These are phyloP conservation scores for Cephonodes hylas DNA, from an alignment of 2,888 invertebrate species.

Conservation along the genomic window DNA sequence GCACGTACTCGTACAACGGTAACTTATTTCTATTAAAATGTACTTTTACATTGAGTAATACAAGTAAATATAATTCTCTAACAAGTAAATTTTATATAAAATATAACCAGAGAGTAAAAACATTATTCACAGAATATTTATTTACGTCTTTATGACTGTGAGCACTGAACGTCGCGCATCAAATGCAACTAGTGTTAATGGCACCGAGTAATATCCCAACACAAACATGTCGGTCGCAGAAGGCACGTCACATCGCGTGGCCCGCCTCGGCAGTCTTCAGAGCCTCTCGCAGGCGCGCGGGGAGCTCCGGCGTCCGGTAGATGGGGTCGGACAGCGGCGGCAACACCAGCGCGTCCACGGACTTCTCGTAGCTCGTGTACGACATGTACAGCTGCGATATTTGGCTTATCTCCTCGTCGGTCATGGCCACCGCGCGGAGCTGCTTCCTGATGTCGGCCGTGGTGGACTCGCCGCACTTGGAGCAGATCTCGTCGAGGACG, in stretches of 20 bases:
- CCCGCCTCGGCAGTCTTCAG: slow-evolving; percentile 56
- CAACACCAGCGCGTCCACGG: slow-evolving; percentile 53
- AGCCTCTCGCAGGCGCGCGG: slow-evolving; percentile 52
- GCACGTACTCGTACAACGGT: slow-evolving; percentile 35
- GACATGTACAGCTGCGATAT: slow-evolving; percentile 65
- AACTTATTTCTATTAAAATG: slow-evolving; percentile 15
- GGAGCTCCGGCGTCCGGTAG: slow-evolving; percentile 63
- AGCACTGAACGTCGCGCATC: slow-evolving; percentile 18
- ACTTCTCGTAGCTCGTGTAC: slow-evolving; percentile 60
- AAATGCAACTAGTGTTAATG: slow-evolving; percentile 41
- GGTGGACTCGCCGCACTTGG: slow-evolving; percentile 63
- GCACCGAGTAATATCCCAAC: slow-evolving; percentile 49
- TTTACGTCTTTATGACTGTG: neutral
- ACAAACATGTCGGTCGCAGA: slow-evolving; percentile 25
- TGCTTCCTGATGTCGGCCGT: slow-evolving; percentile 60
- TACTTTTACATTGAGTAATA: slow-evolving; percentile 31
- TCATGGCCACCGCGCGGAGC: slow-evolving; percentile 58
- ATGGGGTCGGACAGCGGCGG: slow-evolving; percentile 70
- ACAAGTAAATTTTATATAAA: slow-evolving; percentile 23
- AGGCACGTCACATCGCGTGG: slow-evolving; percentile 41
- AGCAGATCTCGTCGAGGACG: slow-evolving; percentile 53
- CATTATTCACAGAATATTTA: neutral
- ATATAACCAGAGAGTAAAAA: slow-evolving; percentile 8
- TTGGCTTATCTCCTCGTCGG: slow-evolving; percentile 61
- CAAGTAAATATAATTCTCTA: slow-evolving; percentile 34